phyloP scores from a whole-genome alignment of 2,888 invertebrate species.

The Arrhopalites spinosus region DNA sequence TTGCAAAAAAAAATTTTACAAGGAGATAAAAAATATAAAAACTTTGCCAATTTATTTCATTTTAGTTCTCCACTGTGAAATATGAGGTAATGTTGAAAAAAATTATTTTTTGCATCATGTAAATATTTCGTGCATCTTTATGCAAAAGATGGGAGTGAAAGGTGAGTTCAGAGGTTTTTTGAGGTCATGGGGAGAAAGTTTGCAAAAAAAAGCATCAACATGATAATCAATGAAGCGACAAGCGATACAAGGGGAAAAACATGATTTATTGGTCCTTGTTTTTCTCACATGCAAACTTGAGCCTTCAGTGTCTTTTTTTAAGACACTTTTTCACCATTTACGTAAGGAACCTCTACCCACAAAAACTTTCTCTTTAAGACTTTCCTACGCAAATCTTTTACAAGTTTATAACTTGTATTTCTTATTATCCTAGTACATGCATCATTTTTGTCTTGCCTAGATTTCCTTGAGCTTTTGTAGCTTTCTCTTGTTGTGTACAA shows the following conservation, averaged over 20 bases:
- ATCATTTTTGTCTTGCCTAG: too few relatives aligned
- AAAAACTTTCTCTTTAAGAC: neutral
- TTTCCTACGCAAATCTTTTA: too few relatives aligned
- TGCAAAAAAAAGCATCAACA: slow-evolving; percentile 14
- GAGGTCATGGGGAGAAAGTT: neutral
- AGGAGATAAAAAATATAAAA: neutral
- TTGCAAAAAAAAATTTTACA: neutral
- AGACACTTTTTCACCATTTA: too few relatives aligned
- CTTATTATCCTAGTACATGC: too few relatives aligned
- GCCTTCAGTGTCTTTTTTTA: too few relatives aligned
- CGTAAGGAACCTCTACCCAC: neutral
- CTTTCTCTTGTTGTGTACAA: too few relatives aligned
- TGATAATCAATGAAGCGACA: slow-evolving; percentile 37
- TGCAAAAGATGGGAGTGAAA: neutral
- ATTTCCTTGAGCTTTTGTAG: too few relatives aligned
- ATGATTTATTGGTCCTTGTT: slow-evolving; percentile 51
- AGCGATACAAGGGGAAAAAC: slow-evolving; percentile 40
- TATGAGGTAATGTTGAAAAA: too few relatives aligned
- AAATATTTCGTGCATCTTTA: neutral
- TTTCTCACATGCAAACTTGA: neutral
- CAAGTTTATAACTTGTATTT: too few relatives aligned
- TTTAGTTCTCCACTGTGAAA: too few relatives aligned
- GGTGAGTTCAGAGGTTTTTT: slow-evolving; percentile 1
- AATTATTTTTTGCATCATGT: neutral
- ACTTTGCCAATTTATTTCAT: too few relatives aligned